Base-by-base conservation (phyloP, 1,140 invertebrate species). In the Chrysoperla carnea region DNA sequence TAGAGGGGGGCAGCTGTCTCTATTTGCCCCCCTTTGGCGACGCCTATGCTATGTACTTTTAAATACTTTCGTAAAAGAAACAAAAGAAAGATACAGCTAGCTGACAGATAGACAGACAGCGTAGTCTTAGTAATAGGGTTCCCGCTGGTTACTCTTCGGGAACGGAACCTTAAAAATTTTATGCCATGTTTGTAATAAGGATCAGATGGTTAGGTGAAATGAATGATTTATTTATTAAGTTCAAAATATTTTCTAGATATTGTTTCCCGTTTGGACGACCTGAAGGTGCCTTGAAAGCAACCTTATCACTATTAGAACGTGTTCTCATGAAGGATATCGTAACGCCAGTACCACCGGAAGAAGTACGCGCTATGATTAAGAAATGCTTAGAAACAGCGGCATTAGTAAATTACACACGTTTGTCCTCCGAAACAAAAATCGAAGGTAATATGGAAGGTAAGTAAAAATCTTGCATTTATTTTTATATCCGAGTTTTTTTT, bases 311-410 rank as follows among this genome's bases (percentile, higher is more conserved):
- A 28, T 61, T 99, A 41, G 95, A 99, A 70, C 73, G 93, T 48
- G 94, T 99, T 8, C 61, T 99, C 44, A 98, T 98, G 94, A 99
- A 99, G 61, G 95, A 99, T 60, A 89, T 94, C 44, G 89, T 91
- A 2, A 96, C 92, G 5, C 91, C 92, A n/a, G 92, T 96, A 3
- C 81, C 90, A 48, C 82, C 87, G 2, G 94, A 98, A 62, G 95
- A 99, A 66, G 93, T 99, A 2, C 71, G 94, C 49, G 73, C 73
- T 17, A 84, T 98, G 68, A 98, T 99, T 44, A 90, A 93, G 60
- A 92, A 88, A 46, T 94, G 93, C 61, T 70, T 99, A 44, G 94
- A 99, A 69, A 95, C 90, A 51, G 95, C 96, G 29, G 96, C 96
- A 1, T 70, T 97, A 29, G 83, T 99, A 7, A 99, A 99, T 63